Percentiles rank a stretch among this genome's conserved stretches.
Conservation (phyloP, 2,888 invertebrate species). For the Stenchaetothrips biformis region DNA sequence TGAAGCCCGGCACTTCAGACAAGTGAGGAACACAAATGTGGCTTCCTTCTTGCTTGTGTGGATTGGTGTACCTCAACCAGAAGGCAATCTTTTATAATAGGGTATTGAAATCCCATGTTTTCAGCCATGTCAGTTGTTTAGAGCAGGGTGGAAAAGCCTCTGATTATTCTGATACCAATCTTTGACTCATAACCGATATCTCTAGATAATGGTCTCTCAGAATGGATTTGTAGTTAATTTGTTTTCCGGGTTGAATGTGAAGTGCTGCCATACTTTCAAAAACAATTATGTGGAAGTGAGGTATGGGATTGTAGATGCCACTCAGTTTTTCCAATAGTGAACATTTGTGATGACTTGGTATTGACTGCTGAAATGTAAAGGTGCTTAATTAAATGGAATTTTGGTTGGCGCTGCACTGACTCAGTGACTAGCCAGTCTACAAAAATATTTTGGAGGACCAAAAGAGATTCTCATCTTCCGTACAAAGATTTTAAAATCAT, state of each 20-base stretch:
- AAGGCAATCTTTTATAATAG: neutral
- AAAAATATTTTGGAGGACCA: conserved; percentile 21
- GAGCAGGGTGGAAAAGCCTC: too few species aligned
- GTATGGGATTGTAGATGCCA: neutral
- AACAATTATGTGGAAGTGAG: too few species aligned
- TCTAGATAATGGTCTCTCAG: too few species aligned
- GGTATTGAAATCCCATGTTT: neutral
- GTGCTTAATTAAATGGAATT: neutral
- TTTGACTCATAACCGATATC: too few species aligned
- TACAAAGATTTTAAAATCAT: neutral
- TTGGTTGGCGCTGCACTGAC: neutral
- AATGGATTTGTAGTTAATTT: too few species aligned
- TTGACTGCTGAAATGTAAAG: conserved; percentile 2
- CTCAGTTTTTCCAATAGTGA: neutral
- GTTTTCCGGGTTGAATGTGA: too few species aligned
- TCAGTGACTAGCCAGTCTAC: neutral
- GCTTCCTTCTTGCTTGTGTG: neutral
- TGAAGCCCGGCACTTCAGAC: neutral
- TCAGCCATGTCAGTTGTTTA: too few species aligned
- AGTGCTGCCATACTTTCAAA: too few species aligned
- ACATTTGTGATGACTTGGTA: conserved; percentile 15
- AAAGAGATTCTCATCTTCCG: neutral
- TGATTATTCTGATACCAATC: too few species aligned
- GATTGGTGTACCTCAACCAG: neutral
- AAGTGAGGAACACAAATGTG: neutral